Percentiles rank a stretch among this genome's conserved stretches.
These are phyloP conservation scores for Eueides isabella DNA, from an alignment of 1,140 invertebrate genomes.

Conservation along the genomic window DNA sequence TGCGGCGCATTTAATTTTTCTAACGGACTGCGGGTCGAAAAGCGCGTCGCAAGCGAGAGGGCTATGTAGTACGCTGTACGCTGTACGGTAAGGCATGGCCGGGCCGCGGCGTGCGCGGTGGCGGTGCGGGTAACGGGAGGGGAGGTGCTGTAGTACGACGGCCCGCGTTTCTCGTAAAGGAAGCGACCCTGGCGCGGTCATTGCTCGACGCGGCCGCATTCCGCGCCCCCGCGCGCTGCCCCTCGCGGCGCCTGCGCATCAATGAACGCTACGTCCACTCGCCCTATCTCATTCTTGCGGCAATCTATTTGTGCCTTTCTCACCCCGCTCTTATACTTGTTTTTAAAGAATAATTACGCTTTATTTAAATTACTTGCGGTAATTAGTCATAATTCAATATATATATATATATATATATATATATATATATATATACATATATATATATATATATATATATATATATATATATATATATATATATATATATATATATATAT, in stretches of 20 bases:
- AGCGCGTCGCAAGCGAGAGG: conserved; percentile 64
- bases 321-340: conserved; percentile 35
- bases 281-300: conserved; percentile 46
- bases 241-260: conserved; percentile 72
- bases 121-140: conserved; percentile 42
- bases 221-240: conserved; percentile 64
- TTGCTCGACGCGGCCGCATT: conserved; percentile 79
- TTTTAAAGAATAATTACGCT: conserved; percentile 10
- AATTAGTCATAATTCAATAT: too few species aligned
- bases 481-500: neutral
- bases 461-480: neutral
- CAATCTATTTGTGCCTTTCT: conserved; percentile 47
- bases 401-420: neutral
- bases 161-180: conserved; percentile 79
- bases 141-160: conserved; percentile 76
- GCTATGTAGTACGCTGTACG: conserved; percentile 62
- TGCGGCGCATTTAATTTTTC: conserved; percentile 79
- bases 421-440: neutral
- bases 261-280: conserved; percentile 70
- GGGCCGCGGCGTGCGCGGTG: conserved; percentile 40
- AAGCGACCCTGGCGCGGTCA: conserved; percentile 81
- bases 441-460: neutral
- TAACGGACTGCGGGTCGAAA: conserved; percentile 78
- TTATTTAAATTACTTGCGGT: conserved; percentile 2
- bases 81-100: conserved; percentile 2